phyloP scores from a whole-genome alignment of 2,888 invertebrate genomes.

The Habrosyne pyritoides region DNA sequence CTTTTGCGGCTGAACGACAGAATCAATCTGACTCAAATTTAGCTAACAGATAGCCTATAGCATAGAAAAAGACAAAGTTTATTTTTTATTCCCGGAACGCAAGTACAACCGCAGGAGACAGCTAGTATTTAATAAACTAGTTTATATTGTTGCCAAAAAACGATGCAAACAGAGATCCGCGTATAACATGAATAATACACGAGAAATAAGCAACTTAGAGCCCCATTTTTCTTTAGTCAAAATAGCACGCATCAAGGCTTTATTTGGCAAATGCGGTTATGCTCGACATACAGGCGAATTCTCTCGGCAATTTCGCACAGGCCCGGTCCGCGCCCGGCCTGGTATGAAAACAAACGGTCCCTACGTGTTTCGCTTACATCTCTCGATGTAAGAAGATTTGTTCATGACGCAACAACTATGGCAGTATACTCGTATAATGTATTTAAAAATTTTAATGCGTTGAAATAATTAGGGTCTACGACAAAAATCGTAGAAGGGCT shows the following conservation, averaged over 20 bases:
- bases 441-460: conserved; percentile 9
- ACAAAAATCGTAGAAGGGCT: neutral
- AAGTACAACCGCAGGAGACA: too few relatives aligned
- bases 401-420: neutral
- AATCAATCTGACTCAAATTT: too few relatives aligned
- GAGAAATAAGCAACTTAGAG: conserved; percentile 8
- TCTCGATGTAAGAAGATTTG: conserved; percentile 17
- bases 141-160: too few relatives aligned
- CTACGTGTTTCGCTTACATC: conserved; percentile 39
- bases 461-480: too few relatives aligned
- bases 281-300: conserved; percentile 12
- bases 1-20: too few relatives aligned
- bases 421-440: neutral
- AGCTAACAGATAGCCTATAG: too few relatives aligned
- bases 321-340: conserved; percentile 32
- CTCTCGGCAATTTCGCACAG: conserved; percentile 34
- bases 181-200: neutral
- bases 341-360: conserved; percentile 53
- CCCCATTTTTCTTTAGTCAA: conserved; percentile 13
- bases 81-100: too few relatives aligned
- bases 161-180: neutral
- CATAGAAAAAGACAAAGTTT: too few relatives aligned
- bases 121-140: too few relatives aligned
- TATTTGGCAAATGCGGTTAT: conserved; percentile 24
- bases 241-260: conserved; percentile 23